Evolutionary conservation across 2,113 vertebrate genomes (phyloP).

Genomic region (Motacilla alba): DNA sequence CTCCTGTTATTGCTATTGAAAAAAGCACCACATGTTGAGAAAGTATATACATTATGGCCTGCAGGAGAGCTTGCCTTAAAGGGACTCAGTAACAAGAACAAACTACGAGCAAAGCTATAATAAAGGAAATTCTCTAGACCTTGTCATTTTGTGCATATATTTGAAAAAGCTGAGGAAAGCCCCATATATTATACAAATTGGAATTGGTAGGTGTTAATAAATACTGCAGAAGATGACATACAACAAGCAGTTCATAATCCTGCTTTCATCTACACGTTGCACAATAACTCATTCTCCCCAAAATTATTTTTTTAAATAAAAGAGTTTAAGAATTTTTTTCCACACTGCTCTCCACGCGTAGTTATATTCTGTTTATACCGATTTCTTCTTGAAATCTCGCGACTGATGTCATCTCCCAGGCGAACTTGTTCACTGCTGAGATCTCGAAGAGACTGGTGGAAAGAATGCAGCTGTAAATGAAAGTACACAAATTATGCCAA

Average conservation of each 20-base stretch:
- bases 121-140: background rate
- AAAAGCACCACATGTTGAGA: background rate
- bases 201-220: background rate
- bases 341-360: background rate
- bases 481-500: background rate
- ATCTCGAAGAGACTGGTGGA: constrained; percentile 90
- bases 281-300: background rate
- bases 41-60: background rate
- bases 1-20: background rate
- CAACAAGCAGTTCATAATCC: background rate
- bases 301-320: background rate
- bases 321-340: background rate
- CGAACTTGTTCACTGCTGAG: constrained; percentile 86
- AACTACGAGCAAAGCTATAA: background rate
- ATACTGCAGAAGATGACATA: background rate
- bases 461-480: constrained; percentile 78
- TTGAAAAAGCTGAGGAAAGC: background rate
- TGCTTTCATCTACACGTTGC: background rate
- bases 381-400: constrained; percentile 86
- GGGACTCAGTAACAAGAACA: background rate
- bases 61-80: background rate
- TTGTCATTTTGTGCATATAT: background rate
- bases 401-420: constrained; percentile 84
- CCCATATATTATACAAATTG: background rate
- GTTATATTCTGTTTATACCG: constrained; percentile 71